Base-by-base conservation (phyloP, 2,797 vertebrate species). In the Rhadinocentrus ornatus region DNA sequence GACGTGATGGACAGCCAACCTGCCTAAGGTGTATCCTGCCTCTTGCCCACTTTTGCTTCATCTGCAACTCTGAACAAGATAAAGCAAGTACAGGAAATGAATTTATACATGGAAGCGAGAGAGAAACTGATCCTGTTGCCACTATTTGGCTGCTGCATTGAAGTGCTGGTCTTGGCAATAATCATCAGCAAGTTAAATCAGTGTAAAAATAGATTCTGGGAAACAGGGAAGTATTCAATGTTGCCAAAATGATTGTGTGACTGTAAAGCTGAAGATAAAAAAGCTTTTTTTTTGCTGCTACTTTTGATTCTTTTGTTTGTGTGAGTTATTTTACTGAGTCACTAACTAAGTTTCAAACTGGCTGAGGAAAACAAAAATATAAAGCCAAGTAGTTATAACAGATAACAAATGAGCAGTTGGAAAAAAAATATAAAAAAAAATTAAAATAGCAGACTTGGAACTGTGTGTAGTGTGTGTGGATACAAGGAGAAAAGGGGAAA, bases 391-490 rank as follows among this genome's bases (percentile, higher is more conserved):
- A 57, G 10, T 3, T 10, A 37, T 6, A 35, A 35, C 24, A 26
- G 24, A 12, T 26, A 24, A 11, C 48, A 50, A 12, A 24, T 52
- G 50, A 52, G 50, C 10, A 13, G 4, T 5, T 53, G 24, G 12
- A 15, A 53, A 53, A 27, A 53, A 53, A 26, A 12, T 10, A 58
- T 37, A 66, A 35, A 3, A 71, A 75, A 48, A 61, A 69, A 34
- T 1, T 32, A 32, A 32, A 61, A 77, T 18, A 24, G 26, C 66
- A 4, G 11, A 26, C n/a, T 1, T 48, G 59, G 27, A 69, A 39
- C 26, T 70, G 50, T 18, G 2, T 12, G 10, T 11, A 10, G 34
- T 35, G 34, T 10, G 12, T 68, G 34, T 57, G 26, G 34, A 22
- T 32, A 46, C n/a, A 37, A 50, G 4, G 37, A 39, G 35, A 53